A percentile compares a stretch with the other conserved stretches of the same genome.
These are phyloP conservation scores for Whitmania pigra DNA, from an alignment of 1,140 invertebrate species.

Conservation along the genomic window DNA sequence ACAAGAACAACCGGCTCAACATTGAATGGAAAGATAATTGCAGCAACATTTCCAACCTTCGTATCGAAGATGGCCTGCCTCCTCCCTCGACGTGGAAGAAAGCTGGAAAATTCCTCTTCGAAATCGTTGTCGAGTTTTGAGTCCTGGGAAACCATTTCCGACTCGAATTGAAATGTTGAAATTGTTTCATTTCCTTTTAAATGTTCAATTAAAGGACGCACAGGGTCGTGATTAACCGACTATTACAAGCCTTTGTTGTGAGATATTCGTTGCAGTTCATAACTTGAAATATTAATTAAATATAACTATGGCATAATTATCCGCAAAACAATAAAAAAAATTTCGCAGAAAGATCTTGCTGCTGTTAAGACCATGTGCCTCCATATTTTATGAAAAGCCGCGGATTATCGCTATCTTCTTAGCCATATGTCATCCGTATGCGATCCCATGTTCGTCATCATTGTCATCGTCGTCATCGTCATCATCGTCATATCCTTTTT, in stretches of 20 bases:
- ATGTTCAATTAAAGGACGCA: too few relatives aligned
- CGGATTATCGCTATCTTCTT: background rate
- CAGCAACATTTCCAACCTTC: conserved; percentile 31
- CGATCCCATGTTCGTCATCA: background rate
- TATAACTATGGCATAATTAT: too few relatives aligned
- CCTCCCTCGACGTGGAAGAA: conserved; percentile 33
- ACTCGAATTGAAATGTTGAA: too few relatives aligned
- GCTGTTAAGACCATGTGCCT: too few relatives aligned
- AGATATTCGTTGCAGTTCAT: too few relatives aligned
- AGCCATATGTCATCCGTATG: background rate
- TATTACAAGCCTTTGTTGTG: too few relatives aligned
- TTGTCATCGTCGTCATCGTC: conserved; percentile 15
- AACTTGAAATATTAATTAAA: too few relatives aligned
- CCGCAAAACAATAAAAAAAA: too few relatives aligned
- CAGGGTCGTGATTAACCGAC: too few relatives aligned
- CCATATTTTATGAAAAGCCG: conserved; percentile 1
- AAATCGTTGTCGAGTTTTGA: conserved; percentile 29
- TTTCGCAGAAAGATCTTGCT: background rate
- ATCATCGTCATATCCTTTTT: conserved; percentile 1
- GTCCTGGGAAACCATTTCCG: background rate
- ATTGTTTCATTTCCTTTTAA: too few relatives aligned
- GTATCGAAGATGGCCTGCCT: conserved; percentile 38
- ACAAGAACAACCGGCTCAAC: background rate
- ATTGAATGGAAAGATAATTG: background rate
- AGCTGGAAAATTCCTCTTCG: conserved; percentile 30